Base-by-base conservation (phyloP, 2,113 vertebrate genomes). In the Notothenia coriiceps region DNA sequence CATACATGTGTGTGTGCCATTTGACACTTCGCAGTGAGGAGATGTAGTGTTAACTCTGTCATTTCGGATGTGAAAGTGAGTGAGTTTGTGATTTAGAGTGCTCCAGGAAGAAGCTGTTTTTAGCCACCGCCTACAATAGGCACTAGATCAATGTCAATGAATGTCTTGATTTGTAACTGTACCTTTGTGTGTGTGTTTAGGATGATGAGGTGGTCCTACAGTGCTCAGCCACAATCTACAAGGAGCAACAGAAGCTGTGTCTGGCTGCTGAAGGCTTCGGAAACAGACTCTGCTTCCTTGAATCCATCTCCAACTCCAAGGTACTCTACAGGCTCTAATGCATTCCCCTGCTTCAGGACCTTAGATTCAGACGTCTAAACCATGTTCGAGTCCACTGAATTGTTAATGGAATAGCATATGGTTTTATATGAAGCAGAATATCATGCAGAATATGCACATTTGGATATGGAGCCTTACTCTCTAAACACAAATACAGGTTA, bases 261-360 rank as follows among this genome's bases (percentile, higher is more conserved):
- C 91, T 99, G 86, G 98, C 98, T 54, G 98, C 98, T 4, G 98
- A 99, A 92, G 98, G 98, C 73, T 99, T 99, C 65, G 98, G 98
- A 87, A 98, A 98, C 95, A 94, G 98, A 84, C 97, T 99, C 72
- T 99, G 98, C 89, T 99, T 99, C 92, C 94, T 99, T 70, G 98
- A 99, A 90, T 98, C 98, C 55, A 98, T 97, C 33, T 99, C 97
- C 18, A 99, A 99, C 94, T 97, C 98, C 59, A 99, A 99, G 98
- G 98, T 98, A 88, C 44, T 35, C 73, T 6, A 18, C 10, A 2
- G 52, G 33, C 54, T 33, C 22, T 47, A 25, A 17, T 44, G 49
- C 66, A 35, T 47, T 70, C 17, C 13, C 47, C 29, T 29, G 29
- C 29, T 29, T 29, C 29, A 29, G 29, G 29, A 29, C 29, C 29